Evolutionary conservation across 2,113 vertebrate species (phyloP).

Genomic region (Phocoena sinus): DNA sequence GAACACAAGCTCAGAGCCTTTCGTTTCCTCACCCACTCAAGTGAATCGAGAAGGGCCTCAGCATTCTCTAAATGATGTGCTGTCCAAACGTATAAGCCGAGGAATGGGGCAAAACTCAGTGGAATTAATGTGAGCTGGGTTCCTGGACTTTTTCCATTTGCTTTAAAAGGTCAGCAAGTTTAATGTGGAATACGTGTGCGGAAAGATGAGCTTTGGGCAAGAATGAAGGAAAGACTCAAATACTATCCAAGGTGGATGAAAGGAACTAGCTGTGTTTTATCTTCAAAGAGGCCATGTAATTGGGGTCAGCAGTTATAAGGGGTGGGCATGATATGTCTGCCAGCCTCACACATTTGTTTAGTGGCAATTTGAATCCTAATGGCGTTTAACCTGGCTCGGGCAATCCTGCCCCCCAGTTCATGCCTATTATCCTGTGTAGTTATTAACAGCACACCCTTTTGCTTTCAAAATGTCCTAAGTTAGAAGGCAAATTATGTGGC

Average conservation of each 20-base stretch:
- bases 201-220: constrained; percentile 17
- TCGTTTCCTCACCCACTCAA: not conserved
- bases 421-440: not conserved
- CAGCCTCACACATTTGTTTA: not conserved
- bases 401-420: not conserved
- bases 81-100: not conserved
- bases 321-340: not conserved
- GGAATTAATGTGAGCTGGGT: not conserved
- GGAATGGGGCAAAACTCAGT: not conserved
- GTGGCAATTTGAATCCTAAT: constrained; percentile 21
- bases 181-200: not conserved
- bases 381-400: not conserved
- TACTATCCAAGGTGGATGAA: not conserved
- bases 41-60: not conserved
- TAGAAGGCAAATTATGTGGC: constrained; percentile 14
- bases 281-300: constrained; percentile 15
- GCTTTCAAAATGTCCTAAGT: not conserved
- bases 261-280: constrained; percentile 4
- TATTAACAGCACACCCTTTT: not conserved
- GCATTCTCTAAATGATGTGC: not conserved
- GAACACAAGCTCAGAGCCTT: not conserved
- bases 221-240: constrained; percentile 30
- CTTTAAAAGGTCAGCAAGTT: constrained; percentile 14
- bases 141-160: constrained; percentile 12
- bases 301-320: not conserved